Conservation (phyloP, 2,888 invertebrate species). For the Agriotes lineatus region DNA sequence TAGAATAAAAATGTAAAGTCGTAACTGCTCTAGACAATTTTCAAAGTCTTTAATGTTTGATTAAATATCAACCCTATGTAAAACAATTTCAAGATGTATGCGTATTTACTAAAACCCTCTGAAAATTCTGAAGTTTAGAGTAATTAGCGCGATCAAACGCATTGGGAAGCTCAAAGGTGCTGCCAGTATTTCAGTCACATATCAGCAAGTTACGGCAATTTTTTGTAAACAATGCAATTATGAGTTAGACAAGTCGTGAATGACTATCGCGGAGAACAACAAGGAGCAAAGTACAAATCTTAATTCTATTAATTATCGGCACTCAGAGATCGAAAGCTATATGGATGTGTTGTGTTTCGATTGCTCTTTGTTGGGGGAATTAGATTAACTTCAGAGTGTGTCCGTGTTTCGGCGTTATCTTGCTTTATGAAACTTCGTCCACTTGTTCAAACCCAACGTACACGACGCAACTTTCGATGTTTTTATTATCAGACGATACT, state of each 20-base stretch:
- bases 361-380: constrained; percentile 42
- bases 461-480: too few relatives aligned
- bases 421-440: constrained; percentile 9
- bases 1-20: too few relatives aligned
- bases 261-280: constrained; percentile 39
- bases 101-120: too few relatives aligned
- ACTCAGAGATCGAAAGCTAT: constrained; percentile 45
- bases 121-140: too few relatives aligned
- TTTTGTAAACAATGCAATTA: constrained; percentile 43
- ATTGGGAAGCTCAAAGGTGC: too few relatives aligned
- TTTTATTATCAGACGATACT: too few relatives aligned
- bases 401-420: constrained; percentile 29
- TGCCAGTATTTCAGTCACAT: constrained; percentile 36
- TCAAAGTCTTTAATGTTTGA: too few relatives aligned
- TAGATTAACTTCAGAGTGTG: constrained; percentile 41
- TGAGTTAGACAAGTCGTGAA: constrained; percentile 43
- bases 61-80: too few relatives aligned
- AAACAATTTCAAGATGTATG: too few relatives aligned
- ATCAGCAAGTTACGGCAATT: constrained; percentile 20
- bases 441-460: constrained; percentile 3
- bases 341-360: constrained; percentile 44
- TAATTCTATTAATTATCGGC: constrained; percentile 46
- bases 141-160: too few relatives aligned
- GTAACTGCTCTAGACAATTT: too few relatives aligned
- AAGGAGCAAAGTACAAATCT: constrained; percentile 45